Evolutionary conservation across 2,797 vertebrate genomes (phyloP).

Genomic region (Lemur catta): DNA sequence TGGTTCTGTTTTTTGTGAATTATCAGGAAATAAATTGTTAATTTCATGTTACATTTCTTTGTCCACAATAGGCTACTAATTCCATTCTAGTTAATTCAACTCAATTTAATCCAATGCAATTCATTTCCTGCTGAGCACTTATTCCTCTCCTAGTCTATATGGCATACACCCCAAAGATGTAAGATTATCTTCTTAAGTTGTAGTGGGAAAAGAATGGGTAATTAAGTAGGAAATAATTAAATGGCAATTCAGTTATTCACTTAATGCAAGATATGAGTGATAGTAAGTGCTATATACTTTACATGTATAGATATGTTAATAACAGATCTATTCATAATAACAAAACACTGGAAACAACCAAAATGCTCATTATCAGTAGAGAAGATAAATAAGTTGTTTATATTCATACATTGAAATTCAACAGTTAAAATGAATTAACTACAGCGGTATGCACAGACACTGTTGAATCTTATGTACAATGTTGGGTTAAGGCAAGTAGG

Average conservation of each 20-base stretch:
- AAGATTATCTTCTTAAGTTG: not conserved
- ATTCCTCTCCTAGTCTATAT: not conserved
- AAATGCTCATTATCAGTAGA: not conserved
- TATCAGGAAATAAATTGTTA: constrained; percentile 14
- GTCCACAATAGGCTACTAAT: not conserved
- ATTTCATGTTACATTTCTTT: constrained; percentile 18
- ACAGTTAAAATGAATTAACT: not conserved
- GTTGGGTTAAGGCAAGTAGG: not conserved
- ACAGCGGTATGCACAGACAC: not conserved
- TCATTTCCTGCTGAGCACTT: constrained; percentile 4
- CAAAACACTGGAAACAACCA: not conserved
- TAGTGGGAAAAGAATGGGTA: not conserved
- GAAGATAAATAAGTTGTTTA: constrained; percentile 2
- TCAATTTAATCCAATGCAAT: not conserved
- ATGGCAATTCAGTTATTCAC: not conserved
- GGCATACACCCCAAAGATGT: not conserved
- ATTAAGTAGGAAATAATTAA: not conserved
- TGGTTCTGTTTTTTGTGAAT: not conserved
- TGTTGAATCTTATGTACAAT: not conserved
- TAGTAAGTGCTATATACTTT: not conserved
- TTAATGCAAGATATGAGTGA: not conserved
- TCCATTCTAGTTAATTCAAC: constrained; percentile 26
- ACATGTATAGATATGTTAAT: not conserved
- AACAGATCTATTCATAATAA: not conserved
- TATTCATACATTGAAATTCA: not conserved